These are phyloP conservation scores for Hirtodrosophila confusa DNA, from an alignment of 2,888 invertebrate species.

Conservation along the genomic window DNA sequence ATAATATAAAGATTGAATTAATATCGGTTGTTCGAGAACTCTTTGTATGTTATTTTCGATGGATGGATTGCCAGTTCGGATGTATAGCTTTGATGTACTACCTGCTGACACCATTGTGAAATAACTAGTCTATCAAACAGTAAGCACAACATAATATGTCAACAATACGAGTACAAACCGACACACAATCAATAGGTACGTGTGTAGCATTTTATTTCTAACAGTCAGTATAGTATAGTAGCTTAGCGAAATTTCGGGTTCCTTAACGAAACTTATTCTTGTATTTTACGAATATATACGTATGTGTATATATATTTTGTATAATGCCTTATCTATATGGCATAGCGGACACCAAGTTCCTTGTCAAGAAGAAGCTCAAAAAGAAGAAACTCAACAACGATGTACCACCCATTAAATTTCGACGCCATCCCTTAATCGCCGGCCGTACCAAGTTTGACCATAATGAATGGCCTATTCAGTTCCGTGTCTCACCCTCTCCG, in stretches of 20 bases:
- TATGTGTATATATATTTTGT: not conserved
- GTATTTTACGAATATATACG: too few relatives aligned
- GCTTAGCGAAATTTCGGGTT: conserved; percentile 23
- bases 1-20: too few relatives aligned
- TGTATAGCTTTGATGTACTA: too few relatives aligned
- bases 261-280: not conserved
- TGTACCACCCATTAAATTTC: conserved; percentile 41
- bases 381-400: not conserved
- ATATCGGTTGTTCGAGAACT: too few relatives aligned
- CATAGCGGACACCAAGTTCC: conserved; percentile 67
- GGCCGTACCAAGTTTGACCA: conserved; percentile 46
- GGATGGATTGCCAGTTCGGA: too few relatives aligned
- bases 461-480: conserved; percentile 66
- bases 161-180: not conserved
- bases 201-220: not conserved
- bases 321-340: conserved; percentile 69
- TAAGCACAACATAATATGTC: conserved; percentile 12
- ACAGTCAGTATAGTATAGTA: conserved; percentile 14
- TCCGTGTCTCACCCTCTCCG: conserved; percentile 83
- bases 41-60: too few relatives aligned
- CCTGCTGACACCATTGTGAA: too few relatives aligned
- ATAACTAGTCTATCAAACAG: not conserved
- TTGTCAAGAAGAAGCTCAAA: not conserved
- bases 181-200: not conserved
- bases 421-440: conserved; percentile 13